Evolutionary conservation across 2,888 invertebrate genomes (phyloP).

Genomic region (Eurois occulta): DNA sequence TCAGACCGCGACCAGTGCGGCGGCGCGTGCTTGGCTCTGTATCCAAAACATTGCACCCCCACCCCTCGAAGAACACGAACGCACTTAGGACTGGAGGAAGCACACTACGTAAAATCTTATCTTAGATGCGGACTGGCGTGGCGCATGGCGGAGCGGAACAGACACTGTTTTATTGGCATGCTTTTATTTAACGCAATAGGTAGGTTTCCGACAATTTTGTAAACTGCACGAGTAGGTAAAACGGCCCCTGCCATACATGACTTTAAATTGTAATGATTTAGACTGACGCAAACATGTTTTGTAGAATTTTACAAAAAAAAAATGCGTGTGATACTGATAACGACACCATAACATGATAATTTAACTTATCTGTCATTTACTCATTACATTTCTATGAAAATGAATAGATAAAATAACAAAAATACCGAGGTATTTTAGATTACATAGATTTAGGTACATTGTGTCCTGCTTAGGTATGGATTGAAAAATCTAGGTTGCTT

Average conservation of each 20-base stretch:
- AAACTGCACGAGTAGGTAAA: conserved; percentile 33
- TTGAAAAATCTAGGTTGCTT: neutral
- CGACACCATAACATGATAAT: conserved; percentile 52
- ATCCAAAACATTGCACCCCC: conserved; percentile 85
- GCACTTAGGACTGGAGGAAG: conserved; percentile 58
- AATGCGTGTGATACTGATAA: conserved; percentile 38
- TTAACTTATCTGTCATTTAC: conserved; percentile 56
- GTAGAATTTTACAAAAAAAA: conserved; percentile 38
- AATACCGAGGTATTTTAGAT: conserved; percentile 20
- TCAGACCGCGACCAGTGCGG: conserved; percentile 82
- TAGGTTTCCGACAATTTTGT: conserved; percentile 20
- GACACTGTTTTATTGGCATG: conserved; percentile 18
- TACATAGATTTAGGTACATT: neutral
- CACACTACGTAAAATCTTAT: conserved; percentile 59
- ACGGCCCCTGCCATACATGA: conserved; percentile 23
- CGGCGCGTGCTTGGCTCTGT: conserved; percentile 79
- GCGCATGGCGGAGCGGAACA: conserved; percentile 5
- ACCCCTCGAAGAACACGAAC: conserved; percentile 59
- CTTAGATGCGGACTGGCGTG: conserved; percentile 34
- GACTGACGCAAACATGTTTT: conserved; percentile 44
- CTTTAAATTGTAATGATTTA: conserved; percentile 43
- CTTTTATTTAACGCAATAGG: neutral
- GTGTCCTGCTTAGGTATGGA: neutral
- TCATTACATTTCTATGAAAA: conserved; percentile 58
- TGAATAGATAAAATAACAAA: conserved; percentile 50